These are phyloP conservation scores for Epinephelus cyanopodus DNA, from an alignment of 2,113 vertebrate genomes.

Conservation along the genomic window DNA sequence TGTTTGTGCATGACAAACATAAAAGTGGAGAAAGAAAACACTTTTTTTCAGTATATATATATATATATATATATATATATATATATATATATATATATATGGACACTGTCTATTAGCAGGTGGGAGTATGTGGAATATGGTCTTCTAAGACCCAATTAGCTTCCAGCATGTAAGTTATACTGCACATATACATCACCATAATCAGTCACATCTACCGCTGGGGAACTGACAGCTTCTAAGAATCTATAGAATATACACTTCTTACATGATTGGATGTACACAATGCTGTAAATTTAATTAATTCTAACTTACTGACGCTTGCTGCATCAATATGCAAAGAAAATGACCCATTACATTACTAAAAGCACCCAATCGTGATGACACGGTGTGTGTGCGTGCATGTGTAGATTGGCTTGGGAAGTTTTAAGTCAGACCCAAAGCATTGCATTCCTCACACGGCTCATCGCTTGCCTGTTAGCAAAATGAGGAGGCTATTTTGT, in stretches of 20 bases:
- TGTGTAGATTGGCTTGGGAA: not conserved
- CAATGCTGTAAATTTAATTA: not conserved
- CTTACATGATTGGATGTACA: not conserved
- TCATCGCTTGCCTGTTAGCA: constrained; percentile 41
- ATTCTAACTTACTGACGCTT: not conserved
- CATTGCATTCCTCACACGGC: constrained; percentile 23
- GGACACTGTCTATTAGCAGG: not conserved
- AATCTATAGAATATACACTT: not conserved
- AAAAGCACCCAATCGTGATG: not conserved
- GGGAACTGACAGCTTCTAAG: not conserved
- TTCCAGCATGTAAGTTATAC: not conserved
- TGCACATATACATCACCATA: not conserved
- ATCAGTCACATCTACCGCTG: constrained; percentile 28
- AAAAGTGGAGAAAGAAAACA: not conserved
- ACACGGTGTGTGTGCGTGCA: not conserved
- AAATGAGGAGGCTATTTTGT: constrained; percentile 29
- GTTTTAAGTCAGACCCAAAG: constrained; percentile 5
- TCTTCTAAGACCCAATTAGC: constrained; percentile 34
- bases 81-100: not conserved
- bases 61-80: too few relatives aligned
- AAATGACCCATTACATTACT: not conserved
- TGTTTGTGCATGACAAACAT: constrained; percentile 2
- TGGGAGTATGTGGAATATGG: not conserved
- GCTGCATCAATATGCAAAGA: not conserved
- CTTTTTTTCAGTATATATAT: not conserved